Evolutionary conservation across 2,888 invertebrate species (phyloP).

Genomic region (Thyatira batis): DNA sequence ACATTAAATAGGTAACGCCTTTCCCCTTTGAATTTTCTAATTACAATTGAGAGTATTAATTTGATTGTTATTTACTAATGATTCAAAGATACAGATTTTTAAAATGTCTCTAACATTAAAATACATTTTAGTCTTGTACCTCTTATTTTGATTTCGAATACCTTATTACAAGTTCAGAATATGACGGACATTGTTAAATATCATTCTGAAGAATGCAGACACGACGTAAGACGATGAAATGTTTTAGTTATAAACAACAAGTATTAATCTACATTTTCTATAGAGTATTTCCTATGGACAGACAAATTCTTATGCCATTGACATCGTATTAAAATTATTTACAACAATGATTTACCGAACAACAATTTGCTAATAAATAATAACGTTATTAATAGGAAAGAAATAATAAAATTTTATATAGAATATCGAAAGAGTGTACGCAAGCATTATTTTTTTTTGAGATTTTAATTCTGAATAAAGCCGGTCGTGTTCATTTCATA

Average conservation of each 20-base stretch:
- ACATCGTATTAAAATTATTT: slow-evolving; percentile 59
- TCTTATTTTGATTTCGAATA: slow-evolving; percentile 37
- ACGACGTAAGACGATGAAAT: slow-evolving; percentile 11
- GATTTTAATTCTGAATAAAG: slow-evolving; percentile 31
- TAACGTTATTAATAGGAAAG: too few relatives aligned
- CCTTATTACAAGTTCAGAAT: not conserved
- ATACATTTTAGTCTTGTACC: slow-evolving; percentile 62
- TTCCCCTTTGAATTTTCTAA: slow-evolving; percentile 37
- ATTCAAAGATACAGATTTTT: slow-evolving; percentile 9
- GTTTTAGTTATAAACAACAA: slow-evolving; percentile 25
- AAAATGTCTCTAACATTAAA: slow-evolving; percentile 45
- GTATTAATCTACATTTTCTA: slow-evolving; percentile 37
- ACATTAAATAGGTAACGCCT: slow-evolving; percentile 26
- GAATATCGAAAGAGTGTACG: slow-evolving; percentile 16
- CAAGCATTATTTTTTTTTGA: slow-evolving; percentile 31
- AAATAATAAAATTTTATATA: slow-evolving; percentile 14
- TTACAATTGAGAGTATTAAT: not conserved
- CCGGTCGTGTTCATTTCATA: slow-evolving; percentile 43
- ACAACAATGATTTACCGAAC: slow-evolving; percentile 49
- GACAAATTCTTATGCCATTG: slow-evolving; percentile 53
- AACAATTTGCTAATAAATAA: slow-evolving; percentile 26
- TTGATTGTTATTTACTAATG: not conserved
- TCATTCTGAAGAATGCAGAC: not conserved
- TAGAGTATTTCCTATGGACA: slow-evolving; percentile 60
- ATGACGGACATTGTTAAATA: not conserved